Conservation (phyloP, 64 coral and sea anemone genomes). For the Cladopsammia gracilis region DNA sequence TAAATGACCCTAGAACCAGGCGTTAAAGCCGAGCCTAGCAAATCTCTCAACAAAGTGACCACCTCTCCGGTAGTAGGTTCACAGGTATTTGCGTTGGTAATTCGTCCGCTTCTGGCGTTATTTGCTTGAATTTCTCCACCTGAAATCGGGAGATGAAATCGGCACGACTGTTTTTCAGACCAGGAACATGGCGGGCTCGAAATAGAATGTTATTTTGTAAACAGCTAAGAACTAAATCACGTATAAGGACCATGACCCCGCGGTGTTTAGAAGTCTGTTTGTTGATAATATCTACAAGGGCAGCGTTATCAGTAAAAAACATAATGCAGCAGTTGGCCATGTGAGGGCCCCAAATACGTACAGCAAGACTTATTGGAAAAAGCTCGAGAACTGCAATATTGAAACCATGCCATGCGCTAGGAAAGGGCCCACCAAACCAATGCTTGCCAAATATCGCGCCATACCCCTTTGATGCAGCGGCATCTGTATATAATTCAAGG, state of each 20-base stretch:
- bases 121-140: no score
- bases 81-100: no score
- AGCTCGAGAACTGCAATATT: not conserved
- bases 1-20: no score
- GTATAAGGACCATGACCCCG: not conserved
- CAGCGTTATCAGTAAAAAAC: not conserved
- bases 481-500: conserved; percentile 4
- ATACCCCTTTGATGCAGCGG: conserved; percentile 5
- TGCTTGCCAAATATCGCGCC: conserved; percentile 13
- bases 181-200: not conserved
- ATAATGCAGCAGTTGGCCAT: not conserved
- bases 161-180: no score
- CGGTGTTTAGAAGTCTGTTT: not conserved
- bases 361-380: not conserved
- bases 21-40: no score
- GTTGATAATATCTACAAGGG: not conserved
- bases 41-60: no score
- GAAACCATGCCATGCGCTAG: not conserved
- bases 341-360: not conserved
- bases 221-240: not conserved
- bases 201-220: not conserved
- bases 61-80: no score
- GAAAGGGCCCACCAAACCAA: conserved; percentile 17
- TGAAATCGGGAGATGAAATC: no score
- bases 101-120: no score